These are phyloP conservation scores for Onychorhynchus coronatus DNA, from an alignment of 2,113 vertebrate genomes.

Conservation along the genomic window DNA sequence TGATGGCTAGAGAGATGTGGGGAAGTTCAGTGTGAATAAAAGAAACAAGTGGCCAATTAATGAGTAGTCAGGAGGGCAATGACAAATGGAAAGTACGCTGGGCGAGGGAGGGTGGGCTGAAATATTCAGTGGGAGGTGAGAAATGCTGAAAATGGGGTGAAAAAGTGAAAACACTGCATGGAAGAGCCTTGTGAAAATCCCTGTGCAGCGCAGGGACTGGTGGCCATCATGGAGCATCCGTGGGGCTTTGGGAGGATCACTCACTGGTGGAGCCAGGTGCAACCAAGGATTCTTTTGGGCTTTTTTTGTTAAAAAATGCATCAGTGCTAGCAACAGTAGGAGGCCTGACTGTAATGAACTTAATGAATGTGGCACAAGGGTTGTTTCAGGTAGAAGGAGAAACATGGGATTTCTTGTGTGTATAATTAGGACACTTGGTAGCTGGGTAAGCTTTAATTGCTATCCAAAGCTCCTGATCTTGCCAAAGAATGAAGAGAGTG, in stretches of 20 bases:
- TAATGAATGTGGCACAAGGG: not conserved
- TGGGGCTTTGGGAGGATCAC: not conserved
- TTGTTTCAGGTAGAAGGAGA: conserved; percentile 31
- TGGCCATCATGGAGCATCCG: not conserved
- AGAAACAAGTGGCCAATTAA: not conserved
- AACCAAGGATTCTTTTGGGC: not conserved
- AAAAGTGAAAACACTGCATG: not conserved
- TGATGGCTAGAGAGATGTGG: accelerated
- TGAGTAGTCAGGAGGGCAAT: not conserved
- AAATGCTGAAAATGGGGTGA: not conserved
- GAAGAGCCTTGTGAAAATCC: not conserved
- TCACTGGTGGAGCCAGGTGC: not conserved
- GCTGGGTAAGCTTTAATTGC: conserved; percentile 44
- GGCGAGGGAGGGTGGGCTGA: not conserved
- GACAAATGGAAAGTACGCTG: not conserved
- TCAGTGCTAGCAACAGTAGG: not conserved
- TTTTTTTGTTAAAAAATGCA: not conserved
- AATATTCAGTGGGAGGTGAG: not conserved
- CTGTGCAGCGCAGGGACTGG: not conserved
- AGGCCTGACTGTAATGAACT: not conserved
- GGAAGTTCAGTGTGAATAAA: accelerated
- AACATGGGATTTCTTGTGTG: conserved; percentile 1
- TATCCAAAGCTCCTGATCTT: not conserved
- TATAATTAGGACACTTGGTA: conserved; percentile 35
- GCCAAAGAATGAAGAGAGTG: conserved; percentile 10